Conservation (phyloP, 2,113 vertebrate species). For the Rana temporaria region DNA sequence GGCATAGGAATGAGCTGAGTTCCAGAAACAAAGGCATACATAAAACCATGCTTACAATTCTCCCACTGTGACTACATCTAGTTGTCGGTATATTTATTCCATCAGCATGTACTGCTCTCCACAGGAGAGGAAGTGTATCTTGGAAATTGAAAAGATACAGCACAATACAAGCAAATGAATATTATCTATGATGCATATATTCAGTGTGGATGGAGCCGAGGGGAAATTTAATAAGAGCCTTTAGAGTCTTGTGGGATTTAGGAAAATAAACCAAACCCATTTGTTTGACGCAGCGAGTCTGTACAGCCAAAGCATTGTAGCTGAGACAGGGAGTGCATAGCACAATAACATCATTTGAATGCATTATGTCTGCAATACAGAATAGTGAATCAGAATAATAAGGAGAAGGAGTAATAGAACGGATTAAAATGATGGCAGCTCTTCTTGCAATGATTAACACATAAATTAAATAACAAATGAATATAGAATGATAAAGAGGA, state of each 20-base stretch:
- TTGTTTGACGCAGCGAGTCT: conserved; percentile 45
- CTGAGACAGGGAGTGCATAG: conserved; percentile 36
- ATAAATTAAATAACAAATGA: background rate
- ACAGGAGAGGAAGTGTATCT: conserved; percentile 54
- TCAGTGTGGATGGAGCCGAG: conserved; percentile 39
- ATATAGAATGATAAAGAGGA: no score
- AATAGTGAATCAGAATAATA: conserved; percentile 25
- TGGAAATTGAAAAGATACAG: conserved; percentile 57
- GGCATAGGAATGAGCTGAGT: conserved; percentile 11
- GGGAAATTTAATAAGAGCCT: conserved; percentile 55
- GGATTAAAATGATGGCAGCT: conserved; percentile 16
- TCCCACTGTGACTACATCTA: conserved; percentile 54
- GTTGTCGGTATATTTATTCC: conserved; percentile 56
- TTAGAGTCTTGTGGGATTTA: conserved; percentile 53
- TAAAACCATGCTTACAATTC: conserved; percentile 45
- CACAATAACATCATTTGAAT: conserved; percentile 48
- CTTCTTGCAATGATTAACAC: conserved; percentile 23
- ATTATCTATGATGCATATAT: conserved; percentile 56
- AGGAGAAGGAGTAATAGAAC: background rate
- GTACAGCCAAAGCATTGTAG: conserved; percentile 45
- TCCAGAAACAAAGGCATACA: conserved; percentile 13
- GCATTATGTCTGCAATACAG: conserved; percentile 39
- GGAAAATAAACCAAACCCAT: conserved; percentile 53
- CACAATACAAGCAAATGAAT: conserved; percentile 58
- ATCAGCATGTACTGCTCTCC: conserved; percentile 52